A percentile compares a stretch with the other conserved stretches of the same genome.
These are phyloP conservation scores for Phoenoteleia sp. DNA, from an alignment of 2,888 invertebrate genomes.

Conservation along the genomic window DNA sequence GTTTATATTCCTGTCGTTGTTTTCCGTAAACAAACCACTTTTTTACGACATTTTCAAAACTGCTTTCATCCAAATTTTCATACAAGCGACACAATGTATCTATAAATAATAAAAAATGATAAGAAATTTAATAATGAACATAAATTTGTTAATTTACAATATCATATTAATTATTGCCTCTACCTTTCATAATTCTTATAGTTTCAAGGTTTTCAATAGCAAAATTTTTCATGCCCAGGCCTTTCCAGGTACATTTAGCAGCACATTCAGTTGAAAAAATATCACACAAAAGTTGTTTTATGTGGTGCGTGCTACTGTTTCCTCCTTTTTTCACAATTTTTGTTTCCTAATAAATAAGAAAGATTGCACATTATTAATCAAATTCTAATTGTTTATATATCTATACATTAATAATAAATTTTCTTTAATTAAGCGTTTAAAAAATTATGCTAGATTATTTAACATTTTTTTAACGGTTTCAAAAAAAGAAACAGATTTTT, in stretches of 20 bases:
- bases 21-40: neutral
- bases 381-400: too few relatives aligned
- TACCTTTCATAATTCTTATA: neutral
- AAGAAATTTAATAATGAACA: too few relatives aligned
- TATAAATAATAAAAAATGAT: neutral
- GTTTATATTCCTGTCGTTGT: neutral
- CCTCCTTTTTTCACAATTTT: slow-evolving; percentile 3
- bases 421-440: too few relatives aligned
- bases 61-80: neutral
- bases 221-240: neutral
- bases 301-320: neutral
- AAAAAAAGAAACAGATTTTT: too few relatives aligned
- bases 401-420: too few relatives aligned
- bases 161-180: too few relatives aligned
- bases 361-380: too few relatives aligned
- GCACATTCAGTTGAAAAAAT: neutral
- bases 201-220: neutral
- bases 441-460: too few relatives aligned
- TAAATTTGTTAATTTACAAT: too few relatives aligned
- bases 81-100: neutral
- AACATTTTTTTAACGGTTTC: too few relatives aligned
- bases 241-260: neutral
- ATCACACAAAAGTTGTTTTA: neutral
- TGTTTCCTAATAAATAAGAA: neutral
- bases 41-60: neutral